Evolutionary conservation across 2,113 vertebrate genomes (phyloP).

Genomic region (Miniopterus natalensis): DNA sequence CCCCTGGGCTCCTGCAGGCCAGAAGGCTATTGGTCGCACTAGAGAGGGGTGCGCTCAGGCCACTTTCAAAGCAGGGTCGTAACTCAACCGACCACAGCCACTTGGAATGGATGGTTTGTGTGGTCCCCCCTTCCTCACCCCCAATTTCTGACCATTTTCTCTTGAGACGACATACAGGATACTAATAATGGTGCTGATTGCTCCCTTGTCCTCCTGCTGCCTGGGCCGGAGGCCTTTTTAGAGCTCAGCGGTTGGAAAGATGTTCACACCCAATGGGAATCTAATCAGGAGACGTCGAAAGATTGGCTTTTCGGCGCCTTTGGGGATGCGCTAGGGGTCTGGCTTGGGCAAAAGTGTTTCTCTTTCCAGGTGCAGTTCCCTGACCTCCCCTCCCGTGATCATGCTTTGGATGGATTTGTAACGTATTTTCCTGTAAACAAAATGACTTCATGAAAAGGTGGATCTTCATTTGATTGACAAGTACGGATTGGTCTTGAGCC

Average conservation of each 20-base stretch:
- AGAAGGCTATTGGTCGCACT: not conserved
- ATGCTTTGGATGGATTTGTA: not conserved
- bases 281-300: not conserved
- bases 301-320: not conserved
- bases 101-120: not conserved
- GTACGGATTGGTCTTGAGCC: not conserved
- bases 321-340: not conserved
- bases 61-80: not conserved
- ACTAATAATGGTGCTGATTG: not conserved
- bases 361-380: not conserved
- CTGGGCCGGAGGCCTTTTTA: slow-evolving; percentile 24
- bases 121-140: not conserved
- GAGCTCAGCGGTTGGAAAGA: slow-evolving; percentile 29
- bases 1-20: not conserved
- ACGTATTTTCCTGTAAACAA: not conserved
- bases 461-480: not conserved
- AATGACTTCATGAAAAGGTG: not conserved
- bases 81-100: not conserved
- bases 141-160: not conserved
- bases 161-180: not conserved
- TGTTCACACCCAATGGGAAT: slow-evolving; percentile 11
- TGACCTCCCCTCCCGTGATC: not conserved
- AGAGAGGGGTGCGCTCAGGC: not conserved
- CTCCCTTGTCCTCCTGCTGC: not conserved
- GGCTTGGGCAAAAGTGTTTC: not conserved